phyloP scores from a whole-genome alignment of 2,888 invertebrate genomes.

The Dione vanillae region DNA sequence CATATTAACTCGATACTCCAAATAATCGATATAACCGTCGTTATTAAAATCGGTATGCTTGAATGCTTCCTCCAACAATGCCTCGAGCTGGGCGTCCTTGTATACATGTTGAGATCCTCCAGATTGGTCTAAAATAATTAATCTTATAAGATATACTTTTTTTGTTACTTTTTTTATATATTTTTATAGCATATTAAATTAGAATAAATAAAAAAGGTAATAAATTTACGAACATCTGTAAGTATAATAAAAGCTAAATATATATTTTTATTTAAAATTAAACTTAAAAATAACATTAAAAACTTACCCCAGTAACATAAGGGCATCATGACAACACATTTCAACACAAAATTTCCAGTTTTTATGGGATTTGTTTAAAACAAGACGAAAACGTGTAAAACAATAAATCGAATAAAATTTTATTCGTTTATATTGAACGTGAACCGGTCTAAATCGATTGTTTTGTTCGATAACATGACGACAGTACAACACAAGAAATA shows the following conservation, averaged over 20 bases:
- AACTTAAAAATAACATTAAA: constrained; percentile 10
- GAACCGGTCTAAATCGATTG: neutral
- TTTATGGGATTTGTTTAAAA: constrained; percentile 19
- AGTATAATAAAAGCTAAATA: neutral
- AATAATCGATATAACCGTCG: constrained; percentile 90
- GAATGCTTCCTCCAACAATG: constrained; percentile 86
- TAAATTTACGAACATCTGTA: no score
- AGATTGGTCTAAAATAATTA: constrained; percentile 63
- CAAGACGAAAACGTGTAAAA: neutral
- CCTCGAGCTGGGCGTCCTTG: constrained; percentile 82
- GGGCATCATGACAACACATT: constrained; percentile 48
- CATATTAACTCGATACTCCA: constrained; percentile 80
- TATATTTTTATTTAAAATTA: constrained; percentile 17
- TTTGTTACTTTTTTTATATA: no score
- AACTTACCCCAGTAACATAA: constrained; percentile 63
- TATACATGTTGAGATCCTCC: constrained; percentile 68
- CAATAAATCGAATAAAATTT: neutral
- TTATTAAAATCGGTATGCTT: constrained; percentile 87
- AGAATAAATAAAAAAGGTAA: no score
- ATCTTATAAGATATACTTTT: neutral
- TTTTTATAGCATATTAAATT: no score
- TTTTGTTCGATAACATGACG: neutral
- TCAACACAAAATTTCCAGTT: constrained; percentile 17
- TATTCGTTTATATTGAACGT: neutral
- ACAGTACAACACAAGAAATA: neutral